Conservation (phyloP, 2,888 invertebrate genomes). For the Stenolophus ochropezus region DNA sequence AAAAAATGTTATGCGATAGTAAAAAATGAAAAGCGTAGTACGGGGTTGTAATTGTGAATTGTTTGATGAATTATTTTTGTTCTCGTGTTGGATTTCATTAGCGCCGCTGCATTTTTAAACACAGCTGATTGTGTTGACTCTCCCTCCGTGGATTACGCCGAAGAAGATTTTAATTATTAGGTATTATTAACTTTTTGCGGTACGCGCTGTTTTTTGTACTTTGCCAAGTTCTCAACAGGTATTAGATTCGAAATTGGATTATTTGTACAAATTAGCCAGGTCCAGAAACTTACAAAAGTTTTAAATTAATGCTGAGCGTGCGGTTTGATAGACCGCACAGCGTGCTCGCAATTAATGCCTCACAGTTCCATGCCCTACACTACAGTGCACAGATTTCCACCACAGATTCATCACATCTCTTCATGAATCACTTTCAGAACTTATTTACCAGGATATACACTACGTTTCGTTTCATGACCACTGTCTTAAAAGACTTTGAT, state of each 20-base stretch:
- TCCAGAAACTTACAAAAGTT: neutral
- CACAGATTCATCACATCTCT: too few species aligned
- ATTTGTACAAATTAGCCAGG: slow-evolving; percentile 10
- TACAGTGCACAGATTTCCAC: neutral
- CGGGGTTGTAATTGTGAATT: too few species aligned
- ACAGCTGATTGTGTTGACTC: slow-evolving; percentile 30
- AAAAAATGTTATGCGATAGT: too few species aligned
- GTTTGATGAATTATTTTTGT: neutral
- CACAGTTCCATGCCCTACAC: neutral
- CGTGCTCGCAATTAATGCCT: neutral
- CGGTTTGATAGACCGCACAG: neutral
- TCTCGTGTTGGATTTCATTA: slow-evolving; percentile 9
- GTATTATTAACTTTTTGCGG: slow-evolving; percentile 42
- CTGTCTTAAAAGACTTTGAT: too few species aligned
- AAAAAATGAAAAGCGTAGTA: too few species aligned
- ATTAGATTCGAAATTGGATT: slow-evolving; percentile 19
- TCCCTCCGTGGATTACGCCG: neutral
- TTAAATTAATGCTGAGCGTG: slow-evolving; percentile 1
- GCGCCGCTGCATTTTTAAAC: slow-evolving; percentile 31
- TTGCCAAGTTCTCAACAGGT: slow-evolving; percentile 3
- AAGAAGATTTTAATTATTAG: slow-evolving; percentile 36
- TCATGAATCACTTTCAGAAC: too few species aligned
- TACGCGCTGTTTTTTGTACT: slow-evolving; percentile 16
- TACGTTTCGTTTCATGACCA: too few species aligned
- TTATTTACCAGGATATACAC: too few species aligned